These are phyloP conservation scores for Melanargia galathea DNA, from an alignment of 2,888 invertebrate genomes.

Conservation along the genomic window DNA sequence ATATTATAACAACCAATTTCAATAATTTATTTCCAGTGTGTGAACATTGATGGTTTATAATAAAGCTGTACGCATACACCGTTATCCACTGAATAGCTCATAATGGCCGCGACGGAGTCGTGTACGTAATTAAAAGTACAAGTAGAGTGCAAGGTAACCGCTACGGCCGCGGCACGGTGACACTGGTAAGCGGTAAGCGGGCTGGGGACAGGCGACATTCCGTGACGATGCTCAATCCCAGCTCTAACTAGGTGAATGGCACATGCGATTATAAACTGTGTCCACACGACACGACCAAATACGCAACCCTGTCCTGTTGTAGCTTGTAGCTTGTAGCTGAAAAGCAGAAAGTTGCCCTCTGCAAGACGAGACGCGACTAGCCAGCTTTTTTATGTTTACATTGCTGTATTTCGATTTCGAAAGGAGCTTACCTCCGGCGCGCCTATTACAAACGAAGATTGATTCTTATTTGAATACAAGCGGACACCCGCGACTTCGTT, in stretches of 20 bases:
- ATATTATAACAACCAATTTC: background rate
- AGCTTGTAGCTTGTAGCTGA: too few relatives aligned
- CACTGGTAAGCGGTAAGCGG: slow-evolving; percentile 71
- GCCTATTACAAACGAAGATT: too few relatives aligned
- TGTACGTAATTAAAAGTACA: slow-evolving; percentile 68
- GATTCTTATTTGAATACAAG: too few relatives aligned
- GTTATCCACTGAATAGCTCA: slow-evolving; percentile 12
- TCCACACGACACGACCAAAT: slow-evolving; percentile 23
- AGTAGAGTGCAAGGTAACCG: slow-evolving; percentile 74
- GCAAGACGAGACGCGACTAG: background rate
- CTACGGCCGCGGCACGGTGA: slow-evolving; percentile 68
- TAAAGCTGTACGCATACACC: background rate
- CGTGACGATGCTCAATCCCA: slow-evolving; percentile 48
- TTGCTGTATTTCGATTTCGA: slow-evolving; percentile 4
- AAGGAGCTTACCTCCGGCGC: too few relatives aligned
- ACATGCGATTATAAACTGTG: slow-evolving; percentile 37
- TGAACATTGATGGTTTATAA: slow-evolving; percentile 7
- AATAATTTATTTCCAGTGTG: slow-evolving; percentile 7
- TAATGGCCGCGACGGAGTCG: slow-evolving; percentile 12
- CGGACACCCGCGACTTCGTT: too few relatives aligned
- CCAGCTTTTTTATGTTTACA: slow-evolving; percentile 4
- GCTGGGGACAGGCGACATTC: slow-evolving; percentile 55
- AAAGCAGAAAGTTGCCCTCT: slow-evolving; percentile 6
- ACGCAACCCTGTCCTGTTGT: slow-evolving; percentile 15
- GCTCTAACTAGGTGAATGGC: slow-evolving; percentile 44